These are phyloP conservation scores for Hyposmocoma kahamanoa DNA, from an alignment of 1,140 invertebrate genomes.

Conservation along the genomic window DNA sequence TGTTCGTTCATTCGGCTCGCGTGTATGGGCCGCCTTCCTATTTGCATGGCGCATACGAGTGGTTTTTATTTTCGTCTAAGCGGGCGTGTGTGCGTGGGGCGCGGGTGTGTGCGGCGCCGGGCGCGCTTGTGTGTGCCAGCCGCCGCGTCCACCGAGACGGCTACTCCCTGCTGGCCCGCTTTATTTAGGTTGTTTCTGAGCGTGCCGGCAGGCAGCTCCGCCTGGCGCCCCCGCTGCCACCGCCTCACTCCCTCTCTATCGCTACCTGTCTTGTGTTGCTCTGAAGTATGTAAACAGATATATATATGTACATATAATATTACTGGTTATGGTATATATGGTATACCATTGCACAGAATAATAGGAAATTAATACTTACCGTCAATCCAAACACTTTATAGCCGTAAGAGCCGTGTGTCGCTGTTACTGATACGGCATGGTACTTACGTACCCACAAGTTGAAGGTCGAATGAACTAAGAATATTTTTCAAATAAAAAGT, in stretches of 20 bases:
- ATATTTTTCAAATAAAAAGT: no score
- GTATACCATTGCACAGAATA: no score
- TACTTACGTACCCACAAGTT: no score
- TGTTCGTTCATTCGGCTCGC: constrained; percentile 55
- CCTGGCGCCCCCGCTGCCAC: constrained; percentile 24
- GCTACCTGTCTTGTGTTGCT: constrained; percentile 23
- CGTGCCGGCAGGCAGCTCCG: constrained; percentile 29
- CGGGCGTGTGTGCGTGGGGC: constrained; percentile 45
- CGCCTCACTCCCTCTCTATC: constrained; percentile 20
- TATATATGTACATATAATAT: no score
- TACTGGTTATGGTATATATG: no score
- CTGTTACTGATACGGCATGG: neutral
- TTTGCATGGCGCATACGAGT: constrained; percentile 70
- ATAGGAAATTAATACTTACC: no score
- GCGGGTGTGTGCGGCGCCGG: constrained; percentile 33
- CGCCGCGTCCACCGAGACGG: constrained; percentile 47
- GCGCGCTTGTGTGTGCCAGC: constrained; percentile 28
- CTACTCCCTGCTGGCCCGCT: constrained; percentile 60
- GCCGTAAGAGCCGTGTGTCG: no score
- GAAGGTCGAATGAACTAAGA: no score
- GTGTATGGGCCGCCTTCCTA: constrained; percentile 60
- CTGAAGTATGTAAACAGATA: neutral
- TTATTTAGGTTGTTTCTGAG: constrained; percentile 70
- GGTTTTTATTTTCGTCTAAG: constrained; percentile 71
- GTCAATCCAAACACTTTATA: no score